Percentiles rank a stretch among this genome's conserved stretches.
Conservation (phyloP, 2,113 vertebrate species). For the Spea bombifrons region DNA sequence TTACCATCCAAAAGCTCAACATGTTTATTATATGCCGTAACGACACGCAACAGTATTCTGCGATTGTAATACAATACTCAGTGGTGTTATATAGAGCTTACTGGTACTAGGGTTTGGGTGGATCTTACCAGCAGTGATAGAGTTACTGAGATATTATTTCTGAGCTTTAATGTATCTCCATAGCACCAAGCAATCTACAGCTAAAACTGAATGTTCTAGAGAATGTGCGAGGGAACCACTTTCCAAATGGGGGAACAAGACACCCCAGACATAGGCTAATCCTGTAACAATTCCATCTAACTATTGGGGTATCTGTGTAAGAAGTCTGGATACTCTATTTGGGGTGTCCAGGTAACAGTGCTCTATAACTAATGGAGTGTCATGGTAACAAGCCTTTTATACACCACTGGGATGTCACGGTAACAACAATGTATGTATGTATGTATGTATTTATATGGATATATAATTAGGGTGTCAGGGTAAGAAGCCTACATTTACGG, state of each 20-base stretch:
- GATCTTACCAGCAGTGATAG: constrained; percentile 8
- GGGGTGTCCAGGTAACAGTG: no score
- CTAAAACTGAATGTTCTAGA: background rate
- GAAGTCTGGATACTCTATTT: no score
- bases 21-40: background rate
- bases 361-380: no score
- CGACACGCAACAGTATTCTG: background rate
- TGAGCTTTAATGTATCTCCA: constrained; percentile 35
- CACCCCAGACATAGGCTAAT: background rate
- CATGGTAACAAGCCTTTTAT: no score
- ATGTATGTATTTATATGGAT: no score
- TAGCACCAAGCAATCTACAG: constrained; percentile 29
- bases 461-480: no score
- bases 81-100: background rate
- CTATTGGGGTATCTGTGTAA: no score
- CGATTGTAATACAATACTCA: background rate
- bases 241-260: background rate
- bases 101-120: background rate
- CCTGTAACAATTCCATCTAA: background rate
- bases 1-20: background rate
- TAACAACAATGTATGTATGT: no score
- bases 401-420: no score
- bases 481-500: no score
- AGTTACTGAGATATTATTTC: constrained; percentile 19
- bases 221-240: background rate